Base-by-base conservation (phyloP, 2,888 invertebrate genomes). In the Aethes cnicana region DNA sequence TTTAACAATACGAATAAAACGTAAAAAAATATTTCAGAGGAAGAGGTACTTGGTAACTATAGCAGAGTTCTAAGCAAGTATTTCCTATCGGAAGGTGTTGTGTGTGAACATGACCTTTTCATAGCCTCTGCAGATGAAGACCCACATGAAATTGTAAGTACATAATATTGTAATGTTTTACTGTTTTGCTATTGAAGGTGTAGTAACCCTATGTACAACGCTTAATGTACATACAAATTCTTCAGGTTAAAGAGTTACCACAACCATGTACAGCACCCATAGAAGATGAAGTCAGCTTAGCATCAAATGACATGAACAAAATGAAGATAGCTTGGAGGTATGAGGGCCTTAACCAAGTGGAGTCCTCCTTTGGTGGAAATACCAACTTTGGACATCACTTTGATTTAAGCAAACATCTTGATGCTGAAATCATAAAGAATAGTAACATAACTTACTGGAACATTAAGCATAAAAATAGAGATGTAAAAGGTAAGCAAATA, bases 311-410 rank as follows among this genome's bases (percentile, higher is more conserved):
- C 53, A 70, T 83, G 25, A 91, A 92, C 59, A 92, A 94, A 62
- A 93, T 97, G 93, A 94, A 94, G 74, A 97, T 97, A 74, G 97
- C 97, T 0, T 97, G 97, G 95, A 90, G 97, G 53, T 97, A 97
- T 79, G 94, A 95, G 72, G 94, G 95, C 56, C 90, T 96, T 60
- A 92, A 91, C 20, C 88, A 92, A 52, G 90, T 93, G 0, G 92
- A 94, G 58, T 85, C 67, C 63, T 91, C 76, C 62, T 88, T 80
- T 83, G 91, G 84, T 61, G 82, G 66, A 56, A 81, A 72, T 58
- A 77, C 81, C 32, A 84, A 78, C 60, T 93, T 95, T 79, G 95
- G 96, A 0, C 95, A 96, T 75, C 93, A 94, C 71, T 97, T 94
- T 84, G 96, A 97, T 84, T 84, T 97, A 16, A 94, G 95, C 54